Evolutionary conservation across 2,797 vertebrate genomes (phyloP).

Genomic region (Eulemur rubriventer): DNA sequence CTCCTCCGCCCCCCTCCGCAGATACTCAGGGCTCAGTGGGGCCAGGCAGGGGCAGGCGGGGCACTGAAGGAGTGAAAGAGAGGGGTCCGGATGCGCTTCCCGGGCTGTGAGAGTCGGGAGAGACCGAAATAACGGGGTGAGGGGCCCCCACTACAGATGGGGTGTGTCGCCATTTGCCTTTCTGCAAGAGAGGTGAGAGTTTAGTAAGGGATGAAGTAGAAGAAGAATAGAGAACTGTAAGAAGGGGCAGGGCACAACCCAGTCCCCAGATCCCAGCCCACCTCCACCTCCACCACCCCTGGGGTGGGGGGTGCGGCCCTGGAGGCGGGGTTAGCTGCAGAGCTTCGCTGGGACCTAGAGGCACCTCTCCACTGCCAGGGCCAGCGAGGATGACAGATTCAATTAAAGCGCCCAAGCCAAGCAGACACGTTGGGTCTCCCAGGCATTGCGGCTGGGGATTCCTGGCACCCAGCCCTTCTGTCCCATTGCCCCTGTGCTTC

Average conservation of each 20-base stretch:
- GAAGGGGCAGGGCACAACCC: background rate
- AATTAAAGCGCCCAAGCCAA: conserved; percentile 33
- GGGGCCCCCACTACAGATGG: background rate
- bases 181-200: background rate
- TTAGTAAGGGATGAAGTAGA: background rate
- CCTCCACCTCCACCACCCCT: background rate
- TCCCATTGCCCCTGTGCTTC: background rate
- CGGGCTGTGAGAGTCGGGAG: background rate
- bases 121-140: background rate
- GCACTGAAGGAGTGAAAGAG: background rate
- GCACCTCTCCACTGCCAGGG: background rate
- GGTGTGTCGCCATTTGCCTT: background rate
- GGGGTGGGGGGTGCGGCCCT: background rate
- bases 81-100: background rate
- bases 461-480: background rate
- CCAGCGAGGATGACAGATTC: conserved; percentile 28
- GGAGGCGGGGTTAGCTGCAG: background rate
- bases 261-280: background rate
- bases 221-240: background rate
- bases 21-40: background rate
- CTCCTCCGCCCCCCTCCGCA: background rate
- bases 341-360: background rate
- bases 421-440: conserved; percentile 27
- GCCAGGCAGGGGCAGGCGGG: background rate
- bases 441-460: conserved; percentile 2